Base-by-base conservation (phyloP, 37 sponge, comb jelly and placozoan species). In the Oscarella lobularis region DNA sequence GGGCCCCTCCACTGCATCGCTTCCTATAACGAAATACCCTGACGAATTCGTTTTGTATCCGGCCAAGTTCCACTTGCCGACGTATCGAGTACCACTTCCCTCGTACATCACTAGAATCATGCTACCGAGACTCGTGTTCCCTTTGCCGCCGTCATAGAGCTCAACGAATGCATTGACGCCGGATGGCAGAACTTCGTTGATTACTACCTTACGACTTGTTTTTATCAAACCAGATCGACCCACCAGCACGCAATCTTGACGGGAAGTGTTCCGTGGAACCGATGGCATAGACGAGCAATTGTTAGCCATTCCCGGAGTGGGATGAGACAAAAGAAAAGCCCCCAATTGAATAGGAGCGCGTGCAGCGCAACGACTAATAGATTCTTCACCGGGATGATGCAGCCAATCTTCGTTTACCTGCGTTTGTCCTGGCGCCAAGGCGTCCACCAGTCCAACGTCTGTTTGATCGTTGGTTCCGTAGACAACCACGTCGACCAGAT, bases 91-190 rank as follows among this genome's bases (percentile, higher is more conserved):
- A 27, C 60, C 60, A 20, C 20, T 48, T 9, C 60, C 60, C 14
- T 48, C 20, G 20, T 27, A 48, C 14, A 48, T 27, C 60, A 48
- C 60, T 9, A 48, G 60, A 20, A 48, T 9, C 9, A 48, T 9
- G 9, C 60, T 20, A 20, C 20, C 60, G 60, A 48, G 60, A 27
- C 60, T 9, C 9, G 60, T 48, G 31, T 68, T 68, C 4, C 71
- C 71, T 20, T 35, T 4, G 33, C 71, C 71, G 6, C 71, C 71
- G 33, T 68, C 71, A 14, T 68, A 68, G 35, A 68, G 31, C 71
- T 68, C 71, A 4, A 68, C 71, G 33, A 68, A 68, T 14, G 29
- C 71, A 5, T 30, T 14, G 6, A 4, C 31, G 31, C 31, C 71
- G 4, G 31, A 14, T 34, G 71, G 5, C 5, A 4, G 29, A 14